Evolutionary conservation across 1,140 invertebrate genomes (phyloP), one percentile per base, ranked within the genome.

Genomic region (Zaprionus lachaisei): DNA sequence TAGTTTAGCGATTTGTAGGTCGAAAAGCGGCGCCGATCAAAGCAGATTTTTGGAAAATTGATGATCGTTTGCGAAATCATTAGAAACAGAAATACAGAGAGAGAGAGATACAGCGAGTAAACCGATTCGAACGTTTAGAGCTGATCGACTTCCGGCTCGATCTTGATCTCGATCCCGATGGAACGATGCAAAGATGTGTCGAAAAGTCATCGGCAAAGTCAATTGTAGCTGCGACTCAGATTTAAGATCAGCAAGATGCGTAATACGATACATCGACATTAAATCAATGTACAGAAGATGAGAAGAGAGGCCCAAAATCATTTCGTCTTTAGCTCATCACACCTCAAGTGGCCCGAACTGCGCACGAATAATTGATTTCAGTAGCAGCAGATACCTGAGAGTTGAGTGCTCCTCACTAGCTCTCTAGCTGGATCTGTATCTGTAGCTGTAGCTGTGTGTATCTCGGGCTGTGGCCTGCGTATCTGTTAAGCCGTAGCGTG

Each of bases 281-380:
- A 22, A 38, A 65, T 54, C 31, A 41, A 24, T 37, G 9, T 41
- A n/a, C n/a, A 17, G 17, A 44, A 17, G 15, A 38, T 9, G 14
- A 38, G 15, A 15, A 38, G 14, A 38, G 14, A 38, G 12, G 44
- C 22, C 54, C 51, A 66, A 77, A 17, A 78, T 85, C 65, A 85
- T 78, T 74, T 72, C 63, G 68, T 85, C 82, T 79, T 71, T 78
- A 81, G 81, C 24, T 84, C 24, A 26, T 85, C 79, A 85, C 82
- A 85, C 82, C 82, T 85, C 79, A 71, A 44, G 56, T 41, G 22
- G 24, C 11, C 64, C 28, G 17, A 55, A 85, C 63, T 72, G 82
- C 76, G 75, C 75, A 64, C 66, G 71, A 54, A 81, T 85, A 86
- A 85, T 86, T 85, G 82, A 85, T 81, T 86, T 85, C 49, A 57